phyloP scores from a whole-genome alignment of 2,888 invertebrate genomes.

The Nymphalis c-album region DNA sequence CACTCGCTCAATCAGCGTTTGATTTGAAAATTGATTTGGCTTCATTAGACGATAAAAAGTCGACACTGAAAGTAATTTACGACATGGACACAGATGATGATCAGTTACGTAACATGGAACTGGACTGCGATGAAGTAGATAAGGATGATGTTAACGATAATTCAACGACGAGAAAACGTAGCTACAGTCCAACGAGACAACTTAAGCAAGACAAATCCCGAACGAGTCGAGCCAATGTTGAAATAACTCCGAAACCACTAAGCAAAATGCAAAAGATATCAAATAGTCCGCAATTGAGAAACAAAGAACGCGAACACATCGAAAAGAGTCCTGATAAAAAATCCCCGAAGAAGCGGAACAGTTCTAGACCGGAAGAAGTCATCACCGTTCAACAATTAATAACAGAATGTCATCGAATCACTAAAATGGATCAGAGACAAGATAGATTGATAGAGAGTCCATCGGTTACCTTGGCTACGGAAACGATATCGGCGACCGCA shows the following conservation, averaged over 20 bases:
- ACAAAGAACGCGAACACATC: background rate
- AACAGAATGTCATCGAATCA: slow-evolving; percentile 46
- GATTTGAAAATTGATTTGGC: slow-evolving; percentile 38
- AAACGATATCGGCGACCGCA: slow-evolving; percentile 26
- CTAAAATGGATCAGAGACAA: background rate
- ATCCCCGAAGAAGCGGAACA: slow-evolving; percentile 36
- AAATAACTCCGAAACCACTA: slow-evolving; percentile 62
- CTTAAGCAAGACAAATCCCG: slow-evolving; percentile 25
- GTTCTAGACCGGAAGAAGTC: slow-evolving; percentile 18
- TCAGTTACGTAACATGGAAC: slow-evolving; percentile 40
- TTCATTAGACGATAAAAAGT: slow-evolving; percentile 27
- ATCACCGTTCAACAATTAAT: slow-evolving; percentile 54
- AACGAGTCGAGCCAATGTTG: slow-evolving; percentile 32
- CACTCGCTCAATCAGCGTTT: slow-evolving; percentile 36
- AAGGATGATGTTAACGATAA: slow-evolving; percentile 15
- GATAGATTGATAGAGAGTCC: slow-evolving; percentile 14
- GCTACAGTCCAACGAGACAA: slow-evolving; percentile 49
- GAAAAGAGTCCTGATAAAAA: slow-evolving; percentile 36
- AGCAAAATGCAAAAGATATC: slow-evolving; percentile 62
- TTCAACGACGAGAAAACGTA: slow-evolving; percentile 54
- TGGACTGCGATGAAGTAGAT: slow-evolving; percentile 40
- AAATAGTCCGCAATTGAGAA: slow-evolving; percentile 39
- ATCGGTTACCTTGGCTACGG: slow-evolving; percentile 22
- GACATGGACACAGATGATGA: slow-evolving; percentile 39
- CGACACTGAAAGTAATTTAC: slow-evolving; percentile 49